Evolutionary conservation across 2,113 vertebrate genomes (phyloP), one percentile per base, ranked within the genome.

Genomic region (Indicator maculatus): DNA sequence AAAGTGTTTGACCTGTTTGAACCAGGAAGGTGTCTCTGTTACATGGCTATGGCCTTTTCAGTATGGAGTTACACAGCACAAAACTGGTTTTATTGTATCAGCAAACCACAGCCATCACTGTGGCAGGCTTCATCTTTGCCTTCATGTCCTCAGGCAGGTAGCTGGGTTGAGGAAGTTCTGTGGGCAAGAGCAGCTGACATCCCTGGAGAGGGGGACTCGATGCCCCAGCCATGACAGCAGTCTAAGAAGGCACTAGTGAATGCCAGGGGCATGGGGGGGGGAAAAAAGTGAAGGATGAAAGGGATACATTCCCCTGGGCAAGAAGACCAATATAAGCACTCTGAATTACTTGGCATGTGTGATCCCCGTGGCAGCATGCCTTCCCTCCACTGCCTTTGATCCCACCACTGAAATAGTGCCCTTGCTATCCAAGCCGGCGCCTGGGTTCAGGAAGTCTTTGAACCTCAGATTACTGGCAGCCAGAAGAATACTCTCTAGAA

Each of bases 11-110:
- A 79, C 14, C 21, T 47, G 15, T 53, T 61, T 56, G 55, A 78
- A 91, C 4, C 38, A 65, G 53, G 50, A 70, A 69, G 30, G 23
- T 39, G 52, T 61, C 63, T 60, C 13, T 53, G 41, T 45, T 65
- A 69, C 28, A 16, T 1, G 16, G 21, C 2, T 0, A 31, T 17
- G 27, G 36, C 19, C n/a, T 81, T 83, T 73, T 64, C 6, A 0
- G 1, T 61, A 30, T 33, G 20, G 14, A 83, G 86, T 45, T 36
- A 27, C 92, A 75, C 21, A 45, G 33, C 50, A 67, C 61, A 23
- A 79, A 72, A 12, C 20, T 50, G 44, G 10, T 53, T 91, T 71
- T 56, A 58, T 33, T 0, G 0, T 21, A 24, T 52, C 15, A 6
- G 64, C 61, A 61, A 72, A 67, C 33, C 19, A 44, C 69, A 61